Percentiles rank a stretch among this genome's conserved stretches.
Conservation (phyloP, 2,113 vertebrate species). For the Hippocampus abdominalis region DNA sequence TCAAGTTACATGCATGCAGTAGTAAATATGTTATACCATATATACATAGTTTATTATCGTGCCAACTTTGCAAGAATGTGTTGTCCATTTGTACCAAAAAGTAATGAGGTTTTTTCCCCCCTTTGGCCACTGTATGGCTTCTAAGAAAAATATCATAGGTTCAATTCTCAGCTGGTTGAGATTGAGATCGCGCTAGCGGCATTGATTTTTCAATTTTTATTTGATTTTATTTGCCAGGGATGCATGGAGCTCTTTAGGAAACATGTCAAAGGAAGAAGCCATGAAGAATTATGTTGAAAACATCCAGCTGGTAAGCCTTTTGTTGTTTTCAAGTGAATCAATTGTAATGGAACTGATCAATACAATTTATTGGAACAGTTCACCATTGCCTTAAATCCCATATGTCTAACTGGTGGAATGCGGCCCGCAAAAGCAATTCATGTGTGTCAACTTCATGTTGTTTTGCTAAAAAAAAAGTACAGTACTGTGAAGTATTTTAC, state of each 20-base stretch:
- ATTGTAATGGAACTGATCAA: background rate
- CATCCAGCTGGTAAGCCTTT: slow-evolving; percentile 86
- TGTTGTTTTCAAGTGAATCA: background rate
- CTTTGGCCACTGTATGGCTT: too few relatives aligned
- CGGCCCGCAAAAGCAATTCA: too few relatives aligned
- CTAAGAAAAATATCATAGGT: background rate
- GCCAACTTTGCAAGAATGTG: background rate
- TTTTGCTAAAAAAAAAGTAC: too few relatives aligned
- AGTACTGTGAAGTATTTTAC: too few relatives aligned
- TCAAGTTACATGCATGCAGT: background rate
- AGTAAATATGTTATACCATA: background rate
- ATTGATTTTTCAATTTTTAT: slow-evolving; percentile 17
- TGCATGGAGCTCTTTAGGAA: slow-evolving; percentile 89
- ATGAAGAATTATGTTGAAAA: slow-evolving; percentile 95
- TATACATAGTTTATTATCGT: too few relatives aligned
- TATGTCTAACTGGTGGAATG: too few relatives aligned
- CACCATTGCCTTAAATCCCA: background rate
- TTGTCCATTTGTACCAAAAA: background rate
- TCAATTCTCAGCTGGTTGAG: background rate
- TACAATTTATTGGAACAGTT: background rate
- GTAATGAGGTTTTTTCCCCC: background rate
- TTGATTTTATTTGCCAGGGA: slow-evolving; percentile 76
- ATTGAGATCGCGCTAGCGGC: background rate
- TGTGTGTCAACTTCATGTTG: too few relatives aligned
- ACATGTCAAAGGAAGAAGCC: slow-evolving; percentile 91